A percentile compares a stretch with the other conserved stretches of the same genome.
phyloP scores from a whole-genome alignment of 2,888 invertebrate species.

The Notodonta ziczac region DNA sequence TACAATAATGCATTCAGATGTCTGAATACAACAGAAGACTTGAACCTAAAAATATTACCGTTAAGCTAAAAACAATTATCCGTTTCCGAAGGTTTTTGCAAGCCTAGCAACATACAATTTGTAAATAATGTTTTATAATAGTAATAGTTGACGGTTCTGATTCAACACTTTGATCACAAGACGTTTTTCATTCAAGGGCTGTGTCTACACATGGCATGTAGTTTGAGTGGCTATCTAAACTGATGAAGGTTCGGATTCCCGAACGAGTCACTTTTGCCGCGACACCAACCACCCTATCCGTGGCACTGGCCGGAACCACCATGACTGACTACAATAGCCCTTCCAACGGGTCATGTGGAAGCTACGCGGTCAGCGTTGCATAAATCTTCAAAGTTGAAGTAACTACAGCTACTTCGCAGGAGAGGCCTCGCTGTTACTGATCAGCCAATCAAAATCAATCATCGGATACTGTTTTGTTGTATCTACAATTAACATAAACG shows the following conservation, averaged over 20 bases:
- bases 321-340: slow-evolving; percentile 36
- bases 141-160: neutral
- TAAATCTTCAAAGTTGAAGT: slow-evolving; percentile 65
- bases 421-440: slow-evolving; percentile 76
- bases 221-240: slow-evolving; percentile 2
- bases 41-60: no score
- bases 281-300: slow-evolving; percentile 35
- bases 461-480: slow-evolving; percentile 83
- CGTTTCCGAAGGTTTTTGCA: no score
- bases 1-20: slow-evolving; percentile 16
- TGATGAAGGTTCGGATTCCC: neutral
- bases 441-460: slow-evolving; percentile 85
- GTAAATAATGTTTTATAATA: no score
- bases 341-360: slow-evolving; percentile 55
- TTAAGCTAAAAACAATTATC: no score
- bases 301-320: slow-evolving; percentile 47
- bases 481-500: slow-evolving; percentile 83
- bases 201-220: neutral
- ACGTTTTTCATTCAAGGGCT: neutral
- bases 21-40: neutral
- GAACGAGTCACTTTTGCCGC: slow-evolving; percentile 30
- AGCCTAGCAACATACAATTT: no score
- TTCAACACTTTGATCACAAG: neutral
- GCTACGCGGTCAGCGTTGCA: slow-evolving; percentile 55
- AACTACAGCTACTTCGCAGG: slow-evolving; percentile 69